Evolutionary conservation across 1,140 invertebrate genomes (phyloP).

Genomic region (Drosophila triauraria): DNA sequence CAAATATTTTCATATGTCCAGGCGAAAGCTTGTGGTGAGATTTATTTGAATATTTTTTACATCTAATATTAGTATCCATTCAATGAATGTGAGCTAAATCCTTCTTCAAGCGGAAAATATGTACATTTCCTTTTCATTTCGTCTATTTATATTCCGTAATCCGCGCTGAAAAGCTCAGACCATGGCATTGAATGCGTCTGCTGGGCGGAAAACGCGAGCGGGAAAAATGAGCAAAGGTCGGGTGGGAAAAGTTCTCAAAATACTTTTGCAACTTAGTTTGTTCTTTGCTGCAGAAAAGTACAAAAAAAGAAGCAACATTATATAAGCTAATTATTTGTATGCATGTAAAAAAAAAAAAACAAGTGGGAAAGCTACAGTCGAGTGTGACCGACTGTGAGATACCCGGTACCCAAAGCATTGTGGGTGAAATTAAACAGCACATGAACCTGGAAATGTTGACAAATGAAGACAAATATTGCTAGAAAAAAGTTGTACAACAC

Average conservation of each 20-base stretch:
- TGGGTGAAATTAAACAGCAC: no score
- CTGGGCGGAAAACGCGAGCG: neutral
- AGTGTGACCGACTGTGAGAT: no score
- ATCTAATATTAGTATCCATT: slow-evolving; percentile 19
- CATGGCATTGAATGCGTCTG: slow-evolving; percentile 22
- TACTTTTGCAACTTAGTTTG: slow-evolving; percentile 4
- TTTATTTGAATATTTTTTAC: slow-evolving; percentile 15
- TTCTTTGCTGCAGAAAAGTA: slow-evolving; percentile 1
- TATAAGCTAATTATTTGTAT: neutral
- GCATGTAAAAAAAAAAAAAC: no score
- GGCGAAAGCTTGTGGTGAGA: neutral
- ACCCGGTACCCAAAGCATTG: no score
- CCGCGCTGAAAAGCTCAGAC: slow-evolving; percentile 14
- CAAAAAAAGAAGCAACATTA: neutral
- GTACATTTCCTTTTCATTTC: slow-evolving; percentile 1
- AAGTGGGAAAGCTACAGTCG: no score
- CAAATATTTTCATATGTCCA: neutral
- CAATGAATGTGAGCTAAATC: slow-evolving; percentile 19
- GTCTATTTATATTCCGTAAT: slow-evolving; percentile 36
- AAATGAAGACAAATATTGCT: no score
- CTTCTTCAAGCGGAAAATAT: neutral
- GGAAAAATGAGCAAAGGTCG: neutral
- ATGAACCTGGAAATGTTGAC: no score
- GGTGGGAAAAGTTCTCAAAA: neutral
- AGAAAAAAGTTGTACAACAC: no score